Evolutionary conservation across 2,888 invertebrate genomes (phyloP), one percentile per base, ranked within the genome.

Genomic region (Cephus nigrinus): DNA sequence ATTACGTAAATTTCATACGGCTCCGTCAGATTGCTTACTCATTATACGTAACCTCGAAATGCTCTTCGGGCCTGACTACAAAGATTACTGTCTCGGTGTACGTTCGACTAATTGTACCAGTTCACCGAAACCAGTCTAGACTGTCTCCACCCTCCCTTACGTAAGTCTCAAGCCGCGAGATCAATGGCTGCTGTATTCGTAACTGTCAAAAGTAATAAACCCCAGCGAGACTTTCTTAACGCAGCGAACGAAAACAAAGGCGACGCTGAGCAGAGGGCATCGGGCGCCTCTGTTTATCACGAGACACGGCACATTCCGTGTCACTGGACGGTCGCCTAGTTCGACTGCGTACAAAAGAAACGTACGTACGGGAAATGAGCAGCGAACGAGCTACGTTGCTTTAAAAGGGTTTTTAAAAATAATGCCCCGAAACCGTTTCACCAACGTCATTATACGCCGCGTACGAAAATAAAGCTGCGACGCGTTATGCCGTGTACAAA

Each of bases 381-480:
- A 55, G 23, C 23, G 55, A 2, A 23, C 23, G 23, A 55, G 9
- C 0, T 5, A 55, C 23, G 55, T 1, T 9, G 4, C 55, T 55
- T 5, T 55, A 23, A 9, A 55, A 55, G 1, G 55, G 2, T 23
- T 55, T 71, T 71, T 31, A 31, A 31, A 71, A 82, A 82, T 83
- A 83, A 80, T 80, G 80, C 31, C 31, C 12, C 15, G 12, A 78
- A 76, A 79, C 77, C 74, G 72, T 79, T 76, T 85, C 80, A 80
- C 84, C 84, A 79, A 81, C 82, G 85, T 85, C 86, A 82, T 87
- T 86, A 87, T 3, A 85, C 85, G 78, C 9, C 79, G 79, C 80
- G 85, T 23, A 85, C 86, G 80, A 83, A 85, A 87, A 87, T 87
- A 87, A 84, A 86, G 82, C 78, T 35, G 34, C 75, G 31, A 71